Conservation (phyloP, 2,113 vertebrate genomes). For the Aythya baeri region DNA sequence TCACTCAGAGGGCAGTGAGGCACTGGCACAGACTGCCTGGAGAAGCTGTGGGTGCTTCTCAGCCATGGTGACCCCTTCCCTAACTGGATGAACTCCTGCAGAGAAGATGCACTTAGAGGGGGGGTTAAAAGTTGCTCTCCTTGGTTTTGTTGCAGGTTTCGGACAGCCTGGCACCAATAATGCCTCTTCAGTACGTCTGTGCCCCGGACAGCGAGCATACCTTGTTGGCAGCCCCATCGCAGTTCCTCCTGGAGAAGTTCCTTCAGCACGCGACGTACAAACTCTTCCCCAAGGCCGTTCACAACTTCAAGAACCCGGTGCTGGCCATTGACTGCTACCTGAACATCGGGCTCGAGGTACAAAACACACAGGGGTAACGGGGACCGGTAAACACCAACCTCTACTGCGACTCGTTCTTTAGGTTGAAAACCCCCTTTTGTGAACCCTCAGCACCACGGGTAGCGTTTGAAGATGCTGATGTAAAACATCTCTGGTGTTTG, state of each 20-base stretch:
- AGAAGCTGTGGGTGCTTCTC: neutral
- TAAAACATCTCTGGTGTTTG: neutral
- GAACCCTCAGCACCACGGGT: neutral
- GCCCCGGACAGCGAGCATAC: conserved; percentile 97
- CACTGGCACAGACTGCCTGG: no score
- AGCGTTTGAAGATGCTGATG: neutral
- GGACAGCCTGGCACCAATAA: conserved; percentile 81
- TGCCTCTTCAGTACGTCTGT: conserved; percentile 92
- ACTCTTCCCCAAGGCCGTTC: conserved; percentile 91
- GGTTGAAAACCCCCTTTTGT: neutral
- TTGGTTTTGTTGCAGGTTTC: conserved; percentile 80
- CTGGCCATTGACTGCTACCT: conserved; percentile 96
- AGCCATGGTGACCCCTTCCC: neutral
- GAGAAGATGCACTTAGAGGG: neutral
- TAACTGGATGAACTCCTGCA: neutral
- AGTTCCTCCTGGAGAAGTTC: conserved; percentile 96
- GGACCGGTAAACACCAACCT: neutral
- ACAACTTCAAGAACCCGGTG: conserved; percentile 89
- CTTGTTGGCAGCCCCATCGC: conserved; percentile 89
- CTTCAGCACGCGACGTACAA: conserved; percentile 91
- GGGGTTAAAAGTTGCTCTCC: neutral
- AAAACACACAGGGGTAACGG: neutral
- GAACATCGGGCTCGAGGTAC: conserved; percentile 93
- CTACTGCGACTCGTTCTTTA: neutral
- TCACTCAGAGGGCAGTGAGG: no score